Conservation (phyloP, 2,797 vertebrate genomes). For the Cuniculus paca region DNA sequence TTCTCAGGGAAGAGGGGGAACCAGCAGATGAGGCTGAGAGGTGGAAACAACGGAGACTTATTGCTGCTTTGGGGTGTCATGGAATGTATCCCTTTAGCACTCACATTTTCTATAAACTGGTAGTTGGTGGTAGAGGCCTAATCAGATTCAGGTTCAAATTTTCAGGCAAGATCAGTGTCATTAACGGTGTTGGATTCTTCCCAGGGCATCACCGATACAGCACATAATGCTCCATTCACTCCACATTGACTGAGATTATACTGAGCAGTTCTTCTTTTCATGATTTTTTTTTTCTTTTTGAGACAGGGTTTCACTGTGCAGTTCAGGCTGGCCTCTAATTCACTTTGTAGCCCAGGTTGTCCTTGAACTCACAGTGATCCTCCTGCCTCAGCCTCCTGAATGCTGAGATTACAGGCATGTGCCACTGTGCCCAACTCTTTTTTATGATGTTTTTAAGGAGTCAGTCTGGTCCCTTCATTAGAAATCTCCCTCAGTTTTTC, state of each 20-base stretch:
- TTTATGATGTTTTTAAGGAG: conserved; percentile 11
- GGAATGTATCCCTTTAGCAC: not conserved
- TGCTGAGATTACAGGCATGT: too few species aligned
- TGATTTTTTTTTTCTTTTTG: not conserved
- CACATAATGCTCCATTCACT: not conserved
- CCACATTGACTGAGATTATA: not conserved
- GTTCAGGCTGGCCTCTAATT: too few species aligned
- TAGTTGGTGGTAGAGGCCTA: not conserved
- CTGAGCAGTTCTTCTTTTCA: not conserved
- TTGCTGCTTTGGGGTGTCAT: not conserved
- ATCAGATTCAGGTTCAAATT: not conserved
- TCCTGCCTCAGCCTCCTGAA: too few species aligned
- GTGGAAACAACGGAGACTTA: not conserved
- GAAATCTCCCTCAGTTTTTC: not conserved
- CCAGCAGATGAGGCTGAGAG: not conserved
- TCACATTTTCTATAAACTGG: not conserved
- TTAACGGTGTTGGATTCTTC: not conserved
- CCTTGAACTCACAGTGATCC: too few species aligned
- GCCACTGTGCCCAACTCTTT: not conserved
- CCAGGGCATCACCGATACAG: not conserved
- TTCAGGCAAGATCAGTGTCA: not conserved
- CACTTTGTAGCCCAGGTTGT: too few species aligned
- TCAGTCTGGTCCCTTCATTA: not conserved
- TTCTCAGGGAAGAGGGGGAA: not conserved
- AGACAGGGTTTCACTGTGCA: too few species aligned